A percentile compares a stretch with the other conserved stretches of the same genome.
phyloP scores from a whole-genome alignment of 2,888 invertebrate species.

The Drosophila heteroneura region DNA sequence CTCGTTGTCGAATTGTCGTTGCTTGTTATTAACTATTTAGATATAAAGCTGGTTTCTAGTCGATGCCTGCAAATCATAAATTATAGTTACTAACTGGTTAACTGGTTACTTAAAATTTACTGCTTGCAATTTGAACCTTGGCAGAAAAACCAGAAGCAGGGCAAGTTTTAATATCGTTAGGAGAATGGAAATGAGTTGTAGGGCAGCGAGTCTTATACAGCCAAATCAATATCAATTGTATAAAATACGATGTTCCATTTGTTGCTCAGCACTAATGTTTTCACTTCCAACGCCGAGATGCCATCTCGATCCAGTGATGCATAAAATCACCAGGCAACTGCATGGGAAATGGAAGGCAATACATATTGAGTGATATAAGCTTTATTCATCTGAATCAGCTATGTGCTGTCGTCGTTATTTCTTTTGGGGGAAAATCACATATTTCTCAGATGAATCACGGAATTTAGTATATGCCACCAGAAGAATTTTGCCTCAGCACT shows the following conservation, averaged over 20 bases:
- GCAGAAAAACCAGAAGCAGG: background rate
- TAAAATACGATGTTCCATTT: constrained; percentile 48
- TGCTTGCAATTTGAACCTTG: background rate
- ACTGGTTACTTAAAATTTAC: background rate
- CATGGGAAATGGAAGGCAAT: constrained; percentile 64
- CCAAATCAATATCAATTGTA: constrained; percentile 26
- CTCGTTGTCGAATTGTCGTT: background rate
- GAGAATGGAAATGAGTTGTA: background rate
- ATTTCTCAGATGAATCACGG: constrained; percentile 45
- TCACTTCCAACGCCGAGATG: background rate
- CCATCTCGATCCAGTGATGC: constrained; percentile 36
- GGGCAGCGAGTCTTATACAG: background rate
- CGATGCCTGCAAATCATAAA: background rate
- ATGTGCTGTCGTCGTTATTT: constrained; percentile 30
- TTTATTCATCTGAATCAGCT: constrained; percentile 16
- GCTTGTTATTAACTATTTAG: background rate
- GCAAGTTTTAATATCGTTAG: background rate
- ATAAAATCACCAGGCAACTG: constrained; percentile 61
- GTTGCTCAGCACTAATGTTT: constrained; percentile 15
- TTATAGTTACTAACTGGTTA: background rate
- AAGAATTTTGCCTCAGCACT: constrained; percentile 53
- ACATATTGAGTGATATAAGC: constrained; percentile 34
- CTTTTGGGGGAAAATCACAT: constrained; percentile 45
- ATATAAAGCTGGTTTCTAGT: background rate
- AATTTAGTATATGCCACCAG: constrained; percentile 51